These are phyloP conservation scores for Peromyscus melanophrys DNA, from an alignment of 2,797 vertebrate genomes.

Conservation along the genomic window DNA sequence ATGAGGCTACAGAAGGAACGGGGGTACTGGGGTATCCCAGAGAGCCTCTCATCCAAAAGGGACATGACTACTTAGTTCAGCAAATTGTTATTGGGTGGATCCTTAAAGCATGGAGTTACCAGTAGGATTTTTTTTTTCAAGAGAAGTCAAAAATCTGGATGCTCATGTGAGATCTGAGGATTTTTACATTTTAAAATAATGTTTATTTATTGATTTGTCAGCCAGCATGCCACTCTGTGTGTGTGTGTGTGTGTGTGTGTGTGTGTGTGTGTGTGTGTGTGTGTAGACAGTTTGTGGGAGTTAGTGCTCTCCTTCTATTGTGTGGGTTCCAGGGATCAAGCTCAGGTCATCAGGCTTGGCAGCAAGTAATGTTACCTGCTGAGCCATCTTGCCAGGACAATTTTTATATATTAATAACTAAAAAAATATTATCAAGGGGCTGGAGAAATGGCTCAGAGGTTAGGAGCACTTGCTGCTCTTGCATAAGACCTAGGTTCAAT, in stretches of 20 bases:
- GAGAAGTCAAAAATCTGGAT: conserved; percentile 47
- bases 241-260: not conserved
- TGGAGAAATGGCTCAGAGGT: not conserved
- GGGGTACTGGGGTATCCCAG: not conserved
- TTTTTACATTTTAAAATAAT: conserved; percentile 16
- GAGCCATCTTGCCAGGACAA: not conserved
- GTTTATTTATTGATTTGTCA: not conserved
- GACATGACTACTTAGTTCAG: not conserved
- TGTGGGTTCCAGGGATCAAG: not conserved
- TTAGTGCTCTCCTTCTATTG: not conserved
- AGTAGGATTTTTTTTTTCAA: conserved; percentile 42
- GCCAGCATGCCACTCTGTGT: not conserved
- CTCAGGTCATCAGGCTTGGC: not conserved
- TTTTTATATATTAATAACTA: not conserved
- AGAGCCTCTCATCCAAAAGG: not conserved
- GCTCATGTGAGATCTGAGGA: conserved; percentile 39
- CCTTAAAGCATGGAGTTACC: conserved; percentile 3
- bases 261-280: not conserved
- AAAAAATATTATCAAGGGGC: not conserved
- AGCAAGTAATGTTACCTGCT: not conserved
- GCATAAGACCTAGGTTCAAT: not conserved
- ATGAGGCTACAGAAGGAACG: not conserved
- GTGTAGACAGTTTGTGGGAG: not conserved
- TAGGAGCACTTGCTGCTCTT: not conserved
- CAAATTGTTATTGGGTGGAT: not conserved